Base-by-base conservation (phyloP, 2,888 invertebrate genomes). In the Caenorhabditis zanzibari region DNA sequence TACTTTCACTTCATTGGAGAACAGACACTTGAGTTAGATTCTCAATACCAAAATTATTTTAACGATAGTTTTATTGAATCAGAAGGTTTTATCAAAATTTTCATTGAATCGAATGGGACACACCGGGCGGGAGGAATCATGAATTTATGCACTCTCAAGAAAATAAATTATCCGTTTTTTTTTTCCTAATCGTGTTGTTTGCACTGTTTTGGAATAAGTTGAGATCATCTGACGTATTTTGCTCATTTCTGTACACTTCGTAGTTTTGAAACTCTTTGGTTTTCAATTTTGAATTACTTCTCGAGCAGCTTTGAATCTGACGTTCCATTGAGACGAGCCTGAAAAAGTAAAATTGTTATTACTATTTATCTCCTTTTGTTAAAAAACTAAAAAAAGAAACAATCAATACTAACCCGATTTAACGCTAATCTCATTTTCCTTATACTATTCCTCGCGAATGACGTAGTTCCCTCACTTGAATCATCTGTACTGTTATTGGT, bases 281-380 rank as follows among this genome's bases (percentile, higher is more conserved):
- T 38, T 6, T 6, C 2, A 10, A 12, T 28, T 26, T 9, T 26
- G 24, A 26, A 14, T 14, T 54, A 79, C 44, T 81, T 81, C 19
- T 81, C 75, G 35, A 81, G 69, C 54, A 81, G 64, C 28, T 64
- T 81, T 54, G 81, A 69, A 71, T 81, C 81, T 35, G 81, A 71
- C 19, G 81, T 81, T 56, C 81, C 81, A 47, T 81, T 75, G 32
- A 81, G 68, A 38, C 75, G 81, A 38, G 81, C 71, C 81, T 81
- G 75, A 63, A 81, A 74, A 63, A 35, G 32, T 9, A 12, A 63
- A 0, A 28, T 1, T 19, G 19, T 12, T 24, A 22, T 49, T 0
- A 16, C 14, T 12, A 14, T 12, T 26, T 1, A 14, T 10, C 24
- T 24, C 41, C n/a, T 24, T 28, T 7, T 19, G n/a, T n/a, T n/a